Evolutionary conservation across 2,888 invertebrate species (phyloP).

Genomic region (Plebejus melissa): DNA sequence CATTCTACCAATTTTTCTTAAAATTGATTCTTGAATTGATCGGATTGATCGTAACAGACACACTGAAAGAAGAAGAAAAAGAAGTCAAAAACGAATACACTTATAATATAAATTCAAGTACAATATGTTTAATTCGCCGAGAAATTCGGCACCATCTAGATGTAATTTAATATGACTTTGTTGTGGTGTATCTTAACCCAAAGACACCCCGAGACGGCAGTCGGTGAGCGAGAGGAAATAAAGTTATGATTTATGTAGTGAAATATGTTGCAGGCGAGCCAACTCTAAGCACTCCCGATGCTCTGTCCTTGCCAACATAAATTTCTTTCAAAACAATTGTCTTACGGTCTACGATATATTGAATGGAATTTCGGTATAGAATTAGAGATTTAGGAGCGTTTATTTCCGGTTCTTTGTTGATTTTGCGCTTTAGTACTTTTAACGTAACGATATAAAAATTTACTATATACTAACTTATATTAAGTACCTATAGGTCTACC

Average conservation of each 20-base stretch:
- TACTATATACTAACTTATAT: no score
- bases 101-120: neutral
- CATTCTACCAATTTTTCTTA: no score
- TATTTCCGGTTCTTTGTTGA: neutral
- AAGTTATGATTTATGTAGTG: slow-evolving; percentile 77
- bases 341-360: slow-evolving; percentile 37
- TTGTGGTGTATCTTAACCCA: slow-evolving; percentile 70
- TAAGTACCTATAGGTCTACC: no score
- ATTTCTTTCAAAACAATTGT: slow-evolving; percentile 57
- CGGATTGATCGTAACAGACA: no score
- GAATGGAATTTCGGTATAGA: slow-evolving; percentile 8
- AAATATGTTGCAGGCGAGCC: slow-evolving; percentile 64
- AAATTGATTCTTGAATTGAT: no score
- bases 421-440: neutral
- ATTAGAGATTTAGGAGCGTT: neutral
- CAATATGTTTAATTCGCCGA: neutral
- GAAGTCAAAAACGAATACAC: neutral
- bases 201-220: slow-evolving; percentile 62
- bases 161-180: slow-evolving; percentile 74
- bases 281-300: slow-evolving; percentile 51
- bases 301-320: slow-evolving; percentile 59
- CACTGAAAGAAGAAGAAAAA: neutral
- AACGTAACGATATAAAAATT: neutral
- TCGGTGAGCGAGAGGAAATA: slow-evolving; percentile 72
- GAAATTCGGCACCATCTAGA: slow-evolving; percentile 44